Evolutionary conservation across 2,113 vertebrate species (phyloP), one percentile per base, ranked within the genome.

Genomic region (Chaetops frenatus): DNA sequence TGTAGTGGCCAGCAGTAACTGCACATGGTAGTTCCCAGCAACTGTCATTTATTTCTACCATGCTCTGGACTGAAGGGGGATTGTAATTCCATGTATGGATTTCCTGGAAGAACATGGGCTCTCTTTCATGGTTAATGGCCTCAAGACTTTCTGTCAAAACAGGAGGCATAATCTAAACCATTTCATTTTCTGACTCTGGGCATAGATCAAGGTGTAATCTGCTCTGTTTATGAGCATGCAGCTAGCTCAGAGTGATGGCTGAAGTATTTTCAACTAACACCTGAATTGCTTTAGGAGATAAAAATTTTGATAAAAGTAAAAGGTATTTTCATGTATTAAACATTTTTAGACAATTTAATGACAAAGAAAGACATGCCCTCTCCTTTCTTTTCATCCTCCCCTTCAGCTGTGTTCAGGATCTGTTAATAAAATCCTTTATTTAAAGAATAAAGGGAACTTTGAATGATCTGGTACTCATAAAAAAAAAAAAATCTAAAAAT

Each of bases 151-250:
- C 13, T 77, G 17, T 78, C 36, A 78, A 57, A 86, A 73, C 7
- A 38, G 10, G 15, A 6, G 11, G 25, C 33, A 29, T 12, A 21
- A 16, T 28, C 58, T 54, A 36, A 9, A 61, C 7, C 14, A 35
- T 24, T 0, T 0, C 2, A 18, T 60, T 48, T 20, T 69, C 54
- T 33, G 40, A 7, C 25, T 78, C 69, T 65, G 45, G 38, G 19
- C 0, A 0, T 28, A 40, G n/a, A 51, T 22, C 53, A 71, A 28
- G n/a, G 16, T 50, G 16, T 20, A 38, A 31, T 45, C 19, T 62
- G 12, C 28, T 72, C 6, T 28, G 7, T 27, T 88, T 62, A 11
- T 57, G 25, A 58, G 6, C 31, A 29, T 12, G 16, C 3, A 50
- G n/a, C 27, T 79, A 50, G n/a, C 27, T 79, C 24, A 31, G 21